Base-by-base conservation (phyloP, 2,888 invertebrate genomes). In the Aricia artaxerxes region DNA sequence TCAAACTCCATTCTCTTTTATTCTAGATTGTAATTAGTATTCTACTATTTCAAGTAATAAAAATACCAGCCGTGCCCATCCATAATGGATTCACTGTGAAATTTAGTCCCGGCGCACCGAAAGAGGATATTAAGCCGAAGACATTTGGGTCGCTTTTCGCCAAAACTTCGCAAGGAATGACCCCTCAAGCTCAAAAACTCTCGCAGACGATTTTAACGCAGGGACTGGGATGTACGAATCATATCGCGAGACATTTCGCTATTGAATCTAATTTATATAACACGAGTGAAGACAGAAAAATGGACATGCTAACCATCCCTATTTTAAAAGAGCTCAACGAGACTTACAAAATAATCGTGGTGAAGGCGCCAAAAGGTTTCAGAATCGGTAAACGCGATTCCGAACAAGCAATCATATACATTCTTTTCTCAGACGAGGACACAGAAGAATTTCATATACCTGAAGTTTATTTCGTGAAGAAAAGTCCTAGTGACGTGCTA, bases 301-400 rank as follows among this genome's bases (percentile, higher is more conserved):
- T 81, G 0, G 85, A 85, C 80, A 86, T 85, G 78, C 85, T 92
- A 24, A 89, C 88, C 80, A 84, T 93, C 77, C 92, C 93, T 0
- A 82, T 91, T 5, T 78, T 91, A 4, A 85, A 84, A 6, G 89
- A 91, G 64, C 87, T 88, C 0, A 88, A 85, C 61, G 82, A 85
- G 1, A 84, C 89, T 73, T 93, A 93, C 79, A 91, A 91, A 81
- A 86, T 93, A n/a, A 80, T 94, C 64, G 89, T 94, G 0, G 93
- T 89, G 1, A 87, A 88, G 0, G 92, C 94, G 0, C 94, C 94
- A 0, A 86, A 88, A 0, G 83, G 89, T 72, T 79, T 92, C 4
- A 88, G 83, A 73, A 83, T 92, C 7, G 86, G 85, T 49, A 81
- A 82, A 31, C 83, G 84, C 0, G 85, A 88, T 3, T 81, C 82